Evolutionary conservation across 2,888 invertebrate genomes (phyloP).

Genomic region (Bellardia bayeri): DNA sequence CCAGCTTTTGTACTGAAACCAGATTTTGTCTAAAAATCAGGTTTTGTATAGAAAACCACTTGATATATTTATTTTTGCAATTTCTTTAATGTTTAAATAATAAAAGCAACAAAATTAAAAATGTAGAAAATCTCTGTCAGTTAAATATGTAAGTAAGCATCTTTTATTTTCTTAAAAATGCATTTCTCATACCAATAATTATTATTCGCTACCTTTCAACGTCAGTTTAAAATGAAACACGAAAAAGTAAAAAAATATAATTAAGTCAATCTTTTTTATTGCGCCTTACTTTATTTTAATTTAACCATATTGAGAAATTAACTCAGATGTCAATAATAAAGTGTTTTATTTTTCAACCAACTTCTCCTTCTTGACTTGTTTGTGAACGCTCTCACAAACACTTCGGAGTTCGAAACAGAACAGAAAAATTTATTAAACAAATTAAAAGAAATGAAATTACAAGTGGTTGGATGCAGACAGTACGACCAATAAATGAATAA

Average conservation of each 20-base stretch:
- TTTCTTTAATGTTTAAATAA: background rate
- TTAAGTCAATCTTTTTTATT: slow-evolving; percentile 7
- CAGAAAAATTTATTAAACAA: slow-evolving; percentile 56
- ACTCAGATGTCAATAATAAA: slow-evolving; percentile 43
- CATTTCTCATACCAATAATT: background rate
- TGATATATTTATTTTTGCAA: too few species aligned
- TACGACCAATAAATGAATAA: background rate
- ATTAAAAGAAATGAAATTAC: slow-evolving; percentile 63
- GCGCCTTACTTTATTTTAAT: background rate
- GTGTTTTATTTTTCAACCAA: slow-evolving; percentile 13
- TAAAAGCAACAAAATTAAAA: background rate
- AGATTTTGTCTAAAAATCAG: too few species aligned
- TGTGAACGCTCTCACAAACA: slow-evolving; percentile 5
- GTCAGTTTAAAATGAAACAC: background rate
- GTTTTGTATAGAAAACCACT: too few species aligned
- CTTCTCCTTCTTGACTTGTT: slow-evolving; percentile 33
- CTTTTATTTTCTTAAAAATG: too few species aligned
- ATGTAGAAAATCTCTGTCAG: background rate
- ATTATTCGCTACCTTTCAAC: background rate
- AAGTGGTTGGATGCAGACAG: slow-evolving; percentile 46
- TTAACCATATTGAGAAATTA: slow-evolving; percentile 44
- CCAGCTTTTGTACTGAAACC: too few species aligned
- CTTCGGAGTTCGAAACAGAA: background rate
- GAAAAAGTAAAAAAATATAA: background rate
- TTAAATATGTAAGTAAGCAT: background rate